Evolutionary conservation across 2,888 invertebrate genomes (phyloP).

Genomic region (Trachelus stipa): DNA sequence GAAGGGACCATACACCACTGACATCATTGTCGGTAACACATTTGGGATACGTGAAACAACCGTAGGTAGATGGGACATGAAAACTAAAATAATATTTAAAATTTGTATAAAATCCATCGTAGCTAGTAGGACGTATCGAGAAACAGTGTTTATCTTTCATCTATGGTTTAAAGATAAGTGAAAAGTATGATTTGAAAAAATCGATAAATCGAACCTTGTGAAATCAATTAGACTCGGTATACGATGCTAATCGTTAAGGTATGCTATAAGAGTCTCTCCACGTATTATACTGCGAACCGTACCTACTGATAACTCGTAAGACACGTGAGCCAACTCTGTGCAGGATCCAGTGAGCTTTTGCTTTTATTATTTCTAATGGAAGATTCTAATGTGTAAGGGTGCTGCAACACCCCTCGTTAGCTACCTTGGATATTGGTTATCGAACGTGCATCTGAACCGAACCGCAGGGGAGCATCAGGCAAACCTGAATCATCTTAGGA

Average conservation of each 20-base stretch:
- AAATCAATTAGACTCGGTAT: neutral
- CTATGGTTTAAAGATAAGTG: neutral
- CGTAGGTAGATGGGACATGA: neutral
- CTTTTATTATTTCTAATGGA: neutral
- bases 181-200: neutral
- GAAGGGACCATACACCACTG: neutral
- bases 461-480: conserved; percentile 26
- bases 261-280: neutral
- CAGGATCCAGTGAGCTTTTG: neutral
- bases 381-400: neutral
- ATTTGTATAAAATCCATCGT: neutral
- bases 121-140: neutral
- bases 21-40: neutral
- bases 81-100: neutral
- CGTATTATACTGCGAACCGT: neutral
- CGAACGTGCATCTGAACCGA: conserved; percentile 21
- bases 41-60: neutral
- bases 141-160: neutral
- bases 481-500: conserved; percentile 47
- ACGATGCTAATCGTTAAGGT: neutral
- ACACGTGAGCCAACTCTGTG: neutral
- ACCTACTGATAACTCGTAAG: neutral
- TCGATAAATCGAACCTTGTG: neutral
- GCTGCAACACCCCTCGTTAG: conserved; percentile 7
- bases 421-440: conserved; percentile 13